phyloP scores from a whole-genome alignment of 2,888 invertebrate species.

The Craniophora ligustri region DNA sequence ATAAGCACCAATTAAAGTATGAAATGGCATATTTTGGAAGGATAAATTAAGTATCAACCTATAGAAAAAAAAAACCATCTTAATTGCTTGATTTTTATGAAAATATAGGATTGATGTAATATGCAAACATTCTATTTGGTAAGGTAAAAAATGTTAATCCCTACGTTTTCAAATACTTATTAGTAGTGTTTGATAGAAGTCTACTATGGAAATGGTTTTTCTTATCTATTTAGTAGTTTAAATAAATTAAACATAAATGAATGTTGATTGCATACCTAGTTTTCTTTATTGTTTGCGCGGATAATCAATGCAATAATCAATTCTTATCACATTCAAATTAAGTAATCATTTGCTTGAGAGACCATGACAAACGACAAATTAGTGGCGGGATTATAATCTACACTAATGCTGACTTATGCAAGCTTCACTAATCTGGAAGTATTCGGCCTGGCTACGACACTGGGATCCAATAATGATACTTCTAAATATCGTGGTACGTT shows the following conservation, averaged over 20 bases:
- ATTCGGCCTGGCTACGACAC: not conserved
- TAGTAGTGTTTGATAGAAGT: too few relatives aligned
- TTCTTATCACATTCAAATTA: constrained; percentile 33
- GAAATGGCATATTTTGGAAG: too few relatives aligned
- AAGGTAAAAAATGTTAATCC: too few relatives aligned
- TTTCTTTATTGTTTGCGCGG: constrained; percentile 9
- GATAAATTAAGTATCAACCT: too few relatives aligned
- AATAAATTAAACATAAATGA: constrained; percentile 11
- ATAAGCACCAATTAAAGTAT: too few relatives aligned
- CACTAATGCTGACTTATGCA: constrained; percentile 3
- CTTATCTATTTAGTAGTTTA: not conserved
- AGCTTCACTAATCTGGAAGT: not conserved
- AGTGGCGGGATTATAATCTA: constrained; percentile 12
- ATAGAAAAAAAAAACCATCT: too few relatives aligned
- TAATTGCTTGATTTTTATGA: too few relatives aligned
- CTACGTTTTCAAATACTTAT: too few relatives aligned
- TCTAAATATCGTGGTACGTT: constrained; percentile 21
- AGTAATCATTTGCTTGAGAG: constrained; percentile 27
- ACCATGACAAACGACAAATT: constrained; percentile 29
- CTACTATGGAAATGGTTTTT: not conserved
- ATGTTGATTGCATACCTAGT: constrained; percentile 7
- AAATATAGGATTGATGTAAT: too few relatives aligned
- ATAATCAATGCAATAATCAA: constrained; percentile 29
- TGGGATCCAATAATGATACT: constrained; percentile 15
- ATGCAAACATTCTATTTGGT: too few relatives aligned